A percentile compares a stretch with the other conserved stretches of the same genome.
These are phyloP conservation scores for Spinus pinus DNA, from an alignment of 2,797 vertebrate genomes.

Conservation along the genomic window DNA sequence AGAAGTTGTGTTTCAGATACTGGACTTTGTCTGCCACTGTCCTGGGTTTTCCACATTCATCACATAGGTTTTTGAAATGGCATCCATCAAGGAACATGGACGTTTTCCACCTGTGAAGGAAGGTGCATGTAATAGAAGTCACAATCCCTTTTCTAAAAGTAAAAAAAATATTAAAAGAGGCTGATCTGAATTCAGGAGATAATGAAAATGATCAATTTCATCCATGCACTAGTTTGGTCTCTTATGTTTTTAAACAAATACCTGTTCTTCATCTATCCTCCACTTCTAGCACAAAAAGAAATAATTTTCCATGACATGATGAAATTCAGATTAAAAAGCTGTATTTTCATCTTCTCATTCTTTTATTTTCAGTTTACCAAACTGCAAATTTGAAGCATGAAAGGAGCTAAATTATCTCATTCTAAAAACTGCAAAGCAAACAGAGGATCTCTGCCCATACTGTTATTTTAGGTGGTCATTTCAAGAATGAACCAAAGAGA, in stretches of 20 bases:
- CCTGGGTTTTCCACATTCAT: not conserved
- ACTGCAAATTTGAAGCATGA: not conserved
- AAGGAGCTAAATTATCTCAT: not conserved
- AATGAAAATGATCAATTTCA: not conserved
- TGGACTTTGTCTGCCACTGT: not conserved
- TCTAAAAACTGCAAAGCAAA: not conserved
- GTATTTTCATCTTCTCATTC: not conserved
- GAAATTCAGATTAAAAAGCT: conserved; percentile 18
- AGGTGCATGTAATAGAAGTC: not conserved
- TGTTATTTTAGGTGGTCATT: conserved; percentile 7
- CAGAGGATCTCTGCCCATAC: not conserved
- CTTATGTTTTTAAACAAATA: not conserved
- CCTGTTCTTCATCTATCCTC: not conserved
- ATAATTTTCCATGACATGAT: not conserved
- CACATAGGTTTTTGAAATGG: not conserved
- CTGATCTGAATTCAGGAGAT: not conserved
- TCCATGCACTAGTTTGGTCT: not conserved
- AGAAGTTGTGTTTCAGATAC: not conserved
- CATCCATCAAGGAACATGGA: not conserved
- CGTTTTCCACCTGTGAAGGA: not conserved
- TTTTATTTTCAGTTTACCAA: not conserved
- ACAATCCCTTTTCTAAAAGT: not conserved
- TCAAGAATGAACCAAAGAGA: not conserved
- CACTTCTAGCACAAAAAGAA: conserved; percentile 5
- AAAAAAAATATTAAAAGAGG: not conserved